Evolutionary conservation across 1,140 invertebrate species (phyloP).

Genomic region (Drosophila simulans): DNA sequence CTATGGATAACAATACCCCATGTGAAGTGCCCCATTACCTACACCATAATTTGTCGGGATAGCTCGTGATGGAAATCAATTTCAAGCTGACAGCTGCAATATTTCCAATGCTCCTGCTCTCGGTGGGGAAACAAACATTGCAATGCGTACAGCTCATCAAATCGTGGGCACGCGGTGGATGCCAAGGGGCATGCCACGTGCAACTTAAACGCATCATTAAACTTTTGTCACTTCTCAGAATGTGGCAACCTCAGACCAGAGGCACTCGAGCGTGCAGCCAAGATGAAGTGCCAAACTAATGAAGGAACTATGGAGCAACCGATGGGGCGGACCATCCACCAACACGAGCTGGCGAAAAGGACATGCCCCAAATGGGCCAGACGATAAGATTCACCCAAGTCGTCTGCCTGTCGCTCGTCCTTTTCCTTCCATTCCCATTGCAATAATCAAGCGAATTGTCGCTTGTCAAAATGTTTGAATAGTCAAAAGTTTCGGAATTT

Average conservation of each 20-base stretch:
- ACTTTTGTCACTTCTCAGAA: slow-evolving; percentile 71
- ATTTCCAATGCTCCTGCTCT: not conserved
- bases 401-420: slow-evolving; percentile 5
- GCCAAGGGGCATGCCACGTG: slow-evolving; percentile 42
- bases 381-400: slow-evolving; percentile 38
- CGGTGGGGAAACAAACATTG: slow-evolving; percentile 21
- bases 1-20: not conserved
- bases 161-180: slow-evolving; percentile 23
- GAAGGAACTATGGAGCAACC: slow-evolving; percentile 44
- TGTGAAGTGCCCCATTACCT: not conserved
- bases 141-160: slow-evolving; percentile 43
- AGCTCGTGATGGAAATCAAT: slow-evolving; percentile 22
- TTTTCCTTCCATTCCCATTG: slow-evolving; percentile 26
- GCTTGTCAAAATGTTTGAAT: slow-evolving; percentile 72
- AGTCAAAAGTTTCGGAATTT: slow-evolving; percentile 57
- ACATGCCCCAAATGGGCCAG: slow-evolving; percentile 24
- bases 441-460: slow-evolving; percentile 78
- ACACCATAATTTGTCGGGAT: slow-evolving; percentile 10
- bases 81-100: slow-evolving; percentile 23
- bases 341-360: slow-evolving; percentile 11
- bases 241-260: slow-evolving; percentile 58
- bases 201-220: slow-evolving; percentile 81
- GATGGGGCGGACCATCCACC: not conserved
- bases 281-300: slow-evolving; percentile 70
- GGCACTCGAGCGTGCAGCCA: slow-evolving; percentile 52